Evolutionary conservation across 2,888 invertebrate species (phyloP).

Genomic region (Drosophila paramelanica): DNA sequence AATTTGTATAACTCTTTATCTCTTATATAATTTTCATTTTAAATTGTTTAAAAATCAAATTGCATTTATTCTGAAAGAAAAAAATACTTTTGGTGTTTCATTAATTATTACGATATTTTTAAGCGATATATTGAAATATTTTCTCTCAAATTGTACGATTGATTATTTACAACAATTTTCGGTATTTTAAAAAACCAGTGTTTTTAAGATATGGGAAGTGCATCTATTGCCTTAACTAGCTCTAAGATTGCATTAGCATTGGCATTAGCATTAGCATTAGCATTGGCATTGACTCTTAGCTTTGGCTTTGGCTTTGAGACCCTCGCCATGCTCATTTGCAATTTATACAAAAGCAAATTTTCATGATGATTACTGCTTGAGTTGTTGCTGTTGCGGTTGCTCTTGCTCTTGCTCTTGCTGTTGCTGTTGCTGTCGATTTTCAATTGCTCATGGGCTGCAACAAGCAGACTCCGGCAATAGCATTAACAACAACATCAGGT

Average conservation of each 20-base stretch:
- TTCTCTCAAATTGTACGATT: too few species aligned
- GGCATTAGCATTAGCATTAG: constrained; percentile 24
- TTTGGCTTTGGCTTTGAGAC: constrained; percentile 36
- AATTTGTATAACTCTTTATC: too few species aligned
- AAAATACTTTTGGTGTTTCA: too few species aligned
- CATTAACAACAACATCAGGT: constrained; percentile 42
- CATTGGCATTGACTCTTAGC: constrained; percentile 33
- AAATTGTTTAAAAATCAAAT: too few species aligned
- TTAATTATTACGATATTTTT: too few species aligned
- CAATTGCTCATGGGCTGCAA: constrained; percentile 54
- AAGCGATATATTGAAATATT: too few species aligned
- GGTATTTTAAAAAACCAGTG: too few species aligned
- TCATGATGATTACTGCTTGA: constrained; percentile 40
- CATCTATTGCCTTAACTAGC: constrained; percentile 1
- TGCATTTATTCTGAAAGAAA: too few species aligned
- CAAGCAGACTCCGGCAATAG: constrained; percentile 6
- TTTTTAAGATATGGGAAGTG: not conserved
- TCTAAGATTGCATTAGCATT: constrained; percentile 12
- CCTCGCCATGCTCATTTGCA: constrained; percentile 59
- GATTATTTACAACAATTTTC: too few species aligned
- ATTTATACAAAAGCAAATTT: constrained; percentile 63
- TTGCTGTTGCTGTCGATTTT: constrained; percentile 48
- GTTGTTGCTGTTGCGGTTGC: constrained; percentile 31
- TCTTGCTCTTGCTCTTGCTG: constrained; percentile 18
- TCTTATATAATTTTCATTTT: too few species aligned